A percentile compares a stretch with the other conserved stretches of the same genome.
Conservation (phyloP, 2,797 vertebrate species). For the Siniperca obscura region DNA sequence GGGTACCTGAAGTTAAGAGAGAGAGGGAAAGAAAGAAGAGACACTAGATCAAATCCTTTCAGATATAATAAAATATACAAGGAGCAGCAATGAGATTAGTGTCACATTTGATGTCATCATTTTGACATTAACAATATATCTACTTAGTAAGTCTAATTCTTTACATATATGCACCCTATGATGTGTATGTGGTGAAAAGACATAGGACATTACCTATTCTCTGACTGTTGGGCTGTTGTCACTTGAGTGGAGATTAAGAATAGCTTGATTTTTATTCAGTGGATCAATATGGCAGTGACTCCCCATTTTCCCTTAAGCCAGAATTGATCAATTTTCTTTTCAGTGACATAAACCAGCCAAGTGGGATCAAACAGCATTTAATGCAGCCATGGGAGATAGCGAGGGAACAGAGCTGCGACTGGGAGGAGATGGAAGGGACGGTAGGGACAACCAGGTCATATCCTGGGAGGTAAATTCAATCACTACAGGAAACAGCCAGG, state of each 20-base stretch:
- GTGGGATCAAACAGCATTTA: conserved; percentile 58
- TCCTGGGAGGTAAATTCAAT: conserved; percentile 81
- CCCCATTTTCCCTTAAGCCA: conserved; percentile 56
- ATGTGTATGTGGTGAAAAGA: conserved; percentile 12
- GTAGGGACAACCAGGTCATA: conserved; percentile 63
- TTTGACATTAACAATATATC: not conserved
- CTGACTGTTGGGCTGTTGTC: conserved; percentile 18
- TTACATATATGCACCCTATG: not conserved
- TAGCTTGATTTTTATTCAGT: conserved; percentile 40
- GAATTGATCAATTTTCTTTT: conserved; percentile 60
- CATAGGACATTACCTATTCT: conserved; percentile 3
- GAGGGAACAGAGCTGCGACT: conserved; percentile 7
- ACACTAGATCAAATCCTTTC: conserved; percentile 4
- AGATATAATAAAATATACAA: conserved; percentile 12
- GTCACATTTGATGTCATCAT: conserved; percentile 16
- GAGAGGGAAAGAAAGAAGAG: not conserved
- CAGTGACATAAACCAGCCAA: conserved; percentile 62
- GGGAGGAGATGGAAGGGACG: conserved; percentile 35
- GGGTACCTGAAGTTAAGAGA: conserved; percentile 79
- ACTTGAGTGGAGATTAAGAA: conserved; percentile 43
- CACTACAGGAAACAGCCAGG: conserved; percentile 75
- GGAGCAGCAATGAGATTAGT: not conserved
- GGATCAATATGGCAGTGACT: conserved; percentile 29
- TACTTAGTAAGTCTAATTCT: not conserved
- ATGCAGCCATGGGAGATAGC: conserved; percentile 35